A percentile compares a stretch with the other conserved stretches of the same genome.
Conservation (phyloP, 2,113 vertebrate genomes). For the Nesospiza acunhae region DNA sequence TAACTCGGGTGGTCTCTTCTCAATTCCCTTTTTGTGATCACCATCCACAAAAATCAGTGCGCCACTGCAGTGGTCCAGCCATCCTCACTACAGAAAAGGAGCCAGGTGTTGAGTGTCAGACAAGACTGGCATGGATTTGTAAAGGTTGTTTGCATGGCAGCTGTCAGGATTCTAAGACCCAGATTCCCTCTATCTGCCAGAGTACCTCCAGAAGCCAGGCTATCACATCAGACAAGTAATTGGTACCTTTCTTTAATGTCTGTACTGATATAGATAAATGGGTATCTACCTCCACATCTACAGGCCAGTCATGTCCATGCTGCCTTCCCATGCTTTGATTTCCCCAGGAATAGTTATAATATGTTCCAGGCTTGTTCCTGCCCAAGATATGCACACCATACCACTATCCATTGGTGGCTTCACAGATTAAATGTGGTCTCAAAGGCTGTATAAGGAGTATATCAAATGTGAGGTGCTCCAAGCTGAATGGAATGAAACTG, state of each 20-base stretch:
- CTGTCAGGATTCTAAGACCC: background rate
- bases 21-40: conserved; percentile 24
- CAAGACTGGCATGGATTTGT: background rate
- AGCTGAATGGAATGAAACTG: background rate
- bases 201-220: background rate
- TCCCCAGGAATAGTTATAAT: background rate
- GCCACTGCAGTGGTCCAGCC: conserved; percentile 39
- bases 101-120: conserved; percentile 48
- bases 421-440: background rate
- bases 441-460: background rate
- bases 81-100: conserved; percentile 61
- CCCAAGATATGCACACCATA: rapidly evolving
- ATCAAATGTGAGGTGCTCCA: background rate
- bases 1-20: conserved; percentile 22
- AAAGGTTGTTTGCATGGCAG: background rate
- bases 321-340: background rate
- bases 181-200: background rate
- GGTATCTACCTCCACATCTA: background rate
- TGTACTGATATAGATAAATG: background rate
- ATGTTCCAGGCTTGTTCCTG: background rate
- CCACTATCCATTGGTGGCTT: background rate
- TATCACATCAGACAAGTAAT: background rate
- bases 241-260: background rate
- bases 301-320: background rate
- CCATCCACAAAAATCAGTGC: conserved; percentile 53